Evolutionary conservation across 2,797 vertebrate species (phyloP).

Genomic region (Pelodytes ibericus): DNA sequence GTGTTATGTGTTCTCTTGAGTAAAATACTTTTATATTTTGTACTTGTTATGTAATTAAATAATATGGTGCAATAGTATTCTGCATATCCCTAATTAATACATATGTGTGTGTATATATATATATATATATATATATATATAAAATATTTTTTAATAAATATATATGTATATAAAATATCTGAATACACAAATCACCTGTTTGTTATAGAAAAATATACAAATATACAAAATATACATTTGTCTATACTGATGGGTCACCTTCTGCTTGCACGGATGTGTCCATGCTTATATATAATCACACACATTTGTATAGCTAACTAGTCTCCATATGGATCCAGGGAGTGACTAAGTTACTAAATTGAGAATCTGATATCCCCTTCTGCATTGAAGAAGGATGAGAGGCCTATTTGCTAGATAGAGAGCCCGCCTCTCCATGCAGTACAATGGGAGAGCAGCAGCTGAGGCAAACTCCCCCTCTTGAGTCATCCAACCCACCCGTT

Average conservation of each 20-base stretch:
- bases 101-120: too few species aligned
- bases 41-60: too few species aligned
- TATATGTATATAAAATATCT: too few species aligned
- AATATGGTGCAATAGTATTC: too few species aligned
- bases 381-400: constrained; percentile 4
- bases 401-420: constrained; percentile 26
- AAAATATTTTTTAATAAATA: too few species aligned
- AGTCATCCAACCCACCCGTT: constrained; percentile 7
- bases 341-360: constrained; percentile 12
- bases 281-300: not conserved
- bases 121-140: too few species aligned
- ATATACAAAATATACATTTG: too few species aligned
- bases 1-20: too few species aligned
- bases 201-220: too few species aligned
- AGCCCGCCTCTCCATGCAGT: not conserved
- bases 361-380: not conserved
- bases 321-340: constrained; percentile 6
- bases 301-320: not conserved
- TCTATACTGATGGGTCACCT: not conserved
- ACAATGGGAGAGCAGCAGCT: constrained; percentile 24
- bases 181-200: too few species aligned
- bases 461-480: constrained; percentile 2
- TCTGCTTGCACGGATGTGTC: not conserved
- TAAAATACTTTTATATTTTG: too few species aligned
- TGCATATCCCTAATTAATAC: too few species aligned